Evolutionary conservation across 1,140 invertebrate genomes (phyloP).

Genomic region (Ceratina calcarata): DNA sequence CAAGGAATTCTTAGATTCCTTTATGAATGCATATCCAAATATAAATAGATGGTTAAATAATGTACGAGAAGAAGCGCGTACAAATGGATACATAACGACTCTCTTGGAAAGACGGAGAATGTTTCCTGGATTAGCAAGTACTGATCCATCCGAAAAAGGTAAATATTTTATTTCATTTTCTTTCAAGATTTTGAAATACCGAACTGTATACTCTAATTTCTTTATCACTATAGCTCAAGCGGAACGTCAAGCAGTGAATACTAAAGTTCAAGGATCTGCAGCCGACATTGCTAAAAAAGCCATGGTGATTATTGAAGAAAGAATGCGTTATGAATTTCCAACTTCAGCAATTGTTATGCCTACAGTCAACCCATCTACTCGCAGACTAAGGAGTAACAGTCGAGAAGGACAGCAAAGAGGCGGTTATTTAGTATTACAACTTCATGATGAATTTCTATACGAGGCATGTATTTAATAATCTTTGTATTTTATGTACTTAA

Average conservation of each 20-base stretch:
- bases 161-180: conserved; percentile 62
- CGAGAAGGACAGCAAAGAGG: conserved; percentile 67
- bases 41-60: conserved; percentile 85
- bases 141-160: conserved; percentile 83
- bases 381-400: conserved; percentile 72
- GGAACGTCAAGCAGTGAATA: conserved; percentile 97
- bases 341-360: conserved; percentile 70
- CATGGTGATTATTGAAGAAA: conserved; percentile 89
- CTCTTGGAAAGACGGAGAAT: conserved; percentile 89
- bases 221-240: conserved; percentile 84
- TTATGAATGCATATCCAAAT: conserved; percentile 91
- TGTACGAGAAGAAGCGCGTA: conserved; percentile 86
- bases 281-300: conserved; percentile 96
- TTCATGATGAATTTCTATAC: conserved; percentile 98
- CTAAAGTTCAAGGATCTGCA: conserved; percentile 96
- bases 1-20: conserved; percentile 88
- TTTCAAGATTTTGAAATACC: conserved; percentile 1
- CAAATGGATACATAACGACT: conserved; percentile 91
- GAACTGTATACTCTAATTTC: conserved; percentile 34
- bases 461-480: conserved; percentile 85
- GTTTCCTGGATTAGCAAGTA: conserved; percentile 88
- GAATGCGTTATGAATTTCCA: conserved; percentile 75
- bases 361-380: conserved; percentile 46
- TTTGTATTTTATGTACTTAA: conserved; percentile 3
- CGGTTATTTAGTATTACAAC: conserved; percentile 89